phyloP scores from a whole-genome alignment of 2,888 invertebrate species.

The Nemapogon koenigi region DNA sequence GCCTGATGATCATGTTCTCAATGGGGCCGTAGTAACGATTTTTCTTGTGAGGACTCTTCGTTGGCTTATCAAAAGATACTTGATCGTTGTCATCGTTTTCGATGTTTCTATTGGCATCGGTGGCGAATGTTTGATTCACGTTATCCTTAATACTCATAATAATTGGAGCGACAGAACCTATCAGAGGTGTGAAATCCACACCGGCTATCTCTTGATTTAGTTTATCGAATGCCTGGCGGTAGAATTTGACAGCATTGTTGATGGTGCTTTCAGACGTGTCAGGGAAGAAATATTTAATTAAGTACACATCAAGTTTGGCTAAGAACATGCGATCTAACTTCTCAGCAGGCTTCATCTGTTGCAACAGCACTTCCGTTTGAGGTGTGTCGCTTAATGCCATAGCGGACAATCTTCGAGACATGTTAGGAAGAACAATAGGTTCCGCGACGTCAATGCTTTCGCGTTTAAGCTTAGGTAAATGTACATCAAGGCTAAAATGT shows the following conservation, averaged over 20 bases:
- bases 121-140: constrained; percentile 51
- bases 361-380: constrained; percentile 29
- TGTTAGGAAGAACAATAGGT: constrained; percentile 44
- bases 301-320: constrained; percentile 34
- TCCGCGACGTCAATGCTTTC: constrained; percentile 54
- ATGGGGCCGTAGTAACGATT: constrained; percentile 55
- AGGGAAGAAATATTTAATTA: constrained; percentile 43
- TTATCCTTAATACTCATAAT: constrained; percentile 59
- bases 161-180: constrained; percentile 50
- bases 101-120: constrained; percentile 46
- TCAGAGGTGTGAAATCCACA: constrained; percentile 42
- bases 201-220: constrained; percentile 32
- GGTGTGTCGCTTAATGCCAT: constrained; percentile 41
- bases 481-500: constrained; percentile 45
- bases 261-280: constrained; percentile 50
- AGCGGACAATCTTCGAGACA: constrained; percentile 48
- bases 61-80: constrained; percentile 31
- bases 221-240: constrained; percentile 38
- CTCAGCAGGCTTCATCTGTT: constrained; percentile 35
- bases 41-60: constrained; percentile 43
- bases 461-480: constrained; percentile 38
- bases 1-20: constrained; percentile 38
- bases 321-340: constrained; percentile 38
- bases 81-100: constrained; percentile 49
- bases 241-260: constrained; percentile 43